These are phyloP conservation scores for Ctenodactylus gundi DNA, from an alignment of 2,113 vertebrate species.

Conservation along the genomic window DNA sequence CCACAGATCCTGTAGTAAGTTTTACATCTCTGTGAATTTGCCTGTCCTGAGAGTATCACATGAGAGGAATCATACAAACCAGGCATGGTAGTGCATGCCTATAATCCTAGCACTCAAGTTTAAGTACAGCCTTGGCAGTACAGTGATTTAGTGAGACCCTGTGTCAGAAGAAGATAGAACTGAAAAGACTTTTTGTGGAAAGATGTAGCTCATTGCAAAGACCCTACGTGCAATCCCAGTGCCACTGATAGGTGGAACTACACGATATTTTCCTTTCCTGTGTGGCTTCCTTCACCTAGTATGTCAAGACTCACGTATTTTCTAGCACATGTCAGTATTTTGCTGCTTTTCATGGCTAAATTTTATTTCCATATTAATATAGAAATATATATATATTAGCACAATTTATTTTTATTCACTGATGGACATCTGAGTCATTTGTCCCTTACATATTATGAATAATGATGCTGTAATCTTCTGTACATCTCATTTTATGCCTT, in stretches of 20 bases:
- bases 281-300: neutral
- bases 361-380: neutral
- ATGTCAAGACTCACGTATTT: neutral
- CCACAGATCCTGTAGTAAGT: neutral
- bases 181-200: too few relatives aligned
- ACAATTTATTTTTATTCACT: neutral
- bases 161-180: too few relatives aligned
- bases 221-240: neutral
- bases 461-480: neutral
- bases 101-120: neutral
- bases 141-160: neutral
- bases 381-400: neutral
- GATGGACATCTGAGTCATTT: neutral
- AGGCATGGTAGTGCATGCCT: neutral
- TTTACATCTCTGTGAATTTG: neutral
- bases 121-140: neutral
- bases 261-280: neutral
- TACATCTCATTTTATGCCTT: neutral
- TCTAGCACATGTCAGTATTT: neutral
- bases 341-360: neutral
- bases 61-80: neutral
- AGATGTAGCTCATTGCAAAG: neutral
- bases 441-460: neutral
- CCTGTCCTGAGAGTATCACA: neutral
- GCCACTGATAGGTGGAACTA: neutral